These are phyloP conservation scores for Drosophila tristis DNA, from an alignment of 1,140 invertebrate genomes.

Conservation along the genomic window DNA sequence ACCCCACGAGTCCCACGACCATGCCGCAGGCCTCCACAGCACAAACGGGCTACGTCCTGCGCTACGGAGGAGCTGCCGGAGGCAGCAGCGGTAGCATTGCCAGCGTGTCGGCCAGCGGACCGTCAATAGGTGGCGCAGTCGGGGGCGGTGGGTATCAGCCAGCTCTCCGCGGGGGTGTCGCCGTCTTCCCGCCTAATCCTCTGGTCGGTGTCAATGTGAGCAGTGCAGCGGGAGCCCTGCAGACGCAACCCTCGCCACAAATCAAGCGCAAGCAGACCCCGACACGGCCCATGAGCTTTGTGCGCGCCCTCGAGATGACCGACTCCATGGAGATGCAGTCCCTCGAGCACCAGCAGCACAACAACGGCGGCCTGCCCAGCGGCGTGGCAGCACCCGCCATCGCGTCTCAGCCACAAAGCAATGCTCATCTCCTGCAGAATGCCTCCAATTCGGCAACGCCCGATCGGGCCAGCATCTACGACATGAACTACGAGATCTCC, in stretches of 20 bases:
- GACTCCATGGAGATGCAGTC: slow-evolving; percentile 91
- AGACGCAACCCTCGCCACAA: slow-evolving; percentile 87
- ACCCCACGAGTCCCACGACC: slow-evolving; percentile 91
- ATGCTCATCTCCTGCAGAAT: slow-evolving; percentile 29
- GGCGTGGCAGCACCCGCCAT: slow-evolving; percentile 58
- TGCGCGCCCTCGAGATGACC: slow-evolving; percentile 95
- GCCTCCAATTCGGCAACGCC: slow-evolving; percentile 87
- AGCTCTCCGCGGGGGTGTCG: slow-evolving; percentile 87
- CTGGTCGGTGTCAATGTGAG: slow-evolving; percentile 70
- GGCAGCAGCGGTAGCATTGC: slow-evolving; percentile 70
- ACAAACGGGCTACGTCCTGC: slow-evolving; percentile 70
- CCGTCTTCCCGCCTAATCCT: slow-evolving; percentile 88
- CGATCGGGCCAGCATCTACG: slow-evolving; percentile 94
- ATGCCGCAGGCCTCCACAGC: slow-evolving; percentile 83
- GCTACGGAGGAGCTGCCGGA: slow-evolving; percentile 55
- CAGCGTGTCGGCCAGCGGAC: slow-evolving; percentile 53
- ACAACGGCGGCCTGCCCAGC: slow-evolving; percentile 59
- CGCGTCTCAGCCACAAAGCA: slow-evolving; percentile 5
- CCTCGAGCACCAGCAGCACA: slow-evolving; percentile 74
- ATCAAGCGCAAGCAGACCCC: slow-evolving; percentile 87
- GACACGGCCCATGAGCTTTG: slow-evolving; percentile 95
- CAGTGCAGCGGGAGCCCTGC: slow-evolving; percentile 32
- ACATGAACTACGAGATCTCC: slow-evolving; percentile 98
- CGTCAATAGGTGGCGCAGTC: slow-evolving; percentile 4
- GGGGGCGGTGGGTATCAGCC: slow-evolving; percentile 86